These are phyloP conservation scores for Phaenicophaeus curvirostris DNA, from an alignment of 2,797 vertebrate species.

Conservation along the genomic window DNA sequence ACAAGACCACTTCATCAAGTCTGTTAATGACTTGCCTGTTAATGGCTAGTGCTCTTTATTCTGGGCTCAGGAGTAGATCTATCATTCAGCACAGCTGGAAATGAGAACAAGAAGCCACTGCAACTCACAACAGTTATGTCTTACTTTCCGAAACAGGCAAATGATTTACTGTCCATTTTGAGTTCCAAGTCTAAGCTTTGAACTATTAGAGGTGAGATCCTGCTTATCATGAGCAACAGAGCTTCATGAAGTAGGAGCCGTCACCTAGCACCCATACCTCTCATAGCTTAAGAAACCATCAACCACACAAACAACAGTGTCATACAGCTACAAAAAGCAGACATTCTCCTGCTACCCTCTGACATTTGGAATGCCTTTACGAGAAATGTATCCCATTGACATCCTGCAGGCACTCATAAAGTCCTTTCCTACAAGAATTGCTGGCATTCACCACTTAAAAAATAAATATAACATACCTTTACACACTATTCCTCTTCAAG, in stretches of 20 bases:
- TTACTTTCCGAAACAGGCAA: neutral
- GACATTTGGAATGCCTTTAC: neutral
- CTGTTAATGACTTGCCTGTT: neutral
- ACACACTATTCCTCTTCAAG: neutral
- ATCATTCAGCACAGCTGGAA: conserved; percentile 20
- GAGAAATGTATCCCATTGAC: neutral
- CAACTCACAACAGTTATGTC: neutral
- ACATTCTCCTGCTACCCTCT: neutral
- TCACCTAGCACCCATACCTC: neutral
- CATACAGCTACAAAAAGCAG: neutral
- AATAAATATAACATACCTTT: neutral
- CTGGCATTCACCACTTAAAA: neutral
- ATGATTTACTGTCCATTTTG: neutral
- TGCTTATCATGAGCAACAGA: neutral
- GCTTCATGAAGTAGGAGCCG: neutral
- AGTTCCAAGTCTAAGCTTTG: neutral
- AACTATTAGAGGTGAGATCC: neutral
- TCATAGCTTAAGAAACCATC: neutral
- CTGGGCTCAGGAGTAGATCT: neutral
- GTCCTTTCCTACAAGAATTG: neutral
- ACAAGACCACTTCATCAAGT: conserved; percentile 35
- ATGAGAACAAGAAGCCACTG: neutral
- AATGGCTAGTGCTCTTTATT: neutral
- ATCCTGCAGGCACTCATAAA: accelerated
- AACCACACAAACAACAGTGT: neutral